These are phyloP conservation scores for Stratiomys singularior DNA, from an alignment of 2,888 invertebrate genomes.

Conservation along the genomic window DNA sequence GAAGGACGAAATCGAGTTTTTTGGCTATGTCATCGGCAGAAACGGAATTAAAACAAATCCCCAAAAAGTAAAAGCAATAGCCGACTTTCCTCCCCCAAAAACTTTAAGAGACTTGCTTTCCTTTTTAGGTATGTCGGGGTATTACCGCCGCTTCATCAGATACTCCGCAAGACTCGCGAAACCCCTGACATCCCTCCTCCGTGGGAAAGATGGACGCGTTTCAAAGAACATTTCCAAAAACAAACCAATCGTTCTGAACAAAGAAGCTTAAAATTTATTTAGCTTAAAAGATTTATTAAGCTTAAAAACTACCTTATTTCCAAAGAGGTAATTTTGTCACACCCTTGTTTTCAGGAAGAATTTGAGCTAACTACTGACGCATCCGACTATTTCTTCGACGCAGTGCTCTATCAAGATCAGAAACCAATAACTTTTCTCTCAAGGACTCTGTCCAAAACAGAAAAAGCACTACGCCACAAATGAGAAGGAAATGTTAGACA, in stretches of 20 bases:
- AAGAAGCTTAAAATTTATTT: too few relatives aligned
- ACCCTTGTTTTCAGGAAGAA: neutral
- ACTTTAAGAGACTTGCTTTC: neutral
- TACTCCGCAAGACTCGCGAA: too few relatives aligned
- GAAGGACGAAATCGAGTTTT: too few relatives aligned
- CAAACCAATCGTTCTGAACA: neutral
- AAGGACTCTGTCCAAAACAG: neutral
- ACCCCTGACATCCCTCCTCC: neutral
- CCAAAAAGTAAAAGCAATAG: too few relatives aligned
- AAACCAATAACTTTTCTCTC: constrained; percentile 7
- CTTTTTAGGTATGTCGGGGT: too few relatives aligned
- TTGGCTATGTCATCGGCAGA: too few relatives aligned
- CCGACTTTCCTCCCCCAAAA: neutral
- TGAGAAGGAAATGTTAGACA: constrained; percentile 41
- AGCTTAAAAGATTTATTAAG: neutral
- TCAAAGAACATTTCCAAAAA: constrained; percentile 21
- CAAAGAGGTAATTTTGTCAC: neutral
- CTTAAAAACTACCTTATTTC: neutral
- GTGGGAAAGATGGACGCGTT: constrained; percentile 18
- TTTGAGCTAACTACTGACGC: constrained; percentile 27
- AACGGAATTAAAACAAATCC: too few relatives aligned
- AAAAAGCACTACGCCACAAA: constrained; percentile 27
- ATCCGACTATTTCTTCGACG: neutral
- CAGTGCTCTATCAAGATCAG: neutral
- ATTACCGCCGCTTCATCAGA: too few relatives aligned